These are phyloP conservation scores for Drosophila persimilis DNA, from an alignment of 1,140 invertebrate species.

Conservation along the genomic window DNA sequence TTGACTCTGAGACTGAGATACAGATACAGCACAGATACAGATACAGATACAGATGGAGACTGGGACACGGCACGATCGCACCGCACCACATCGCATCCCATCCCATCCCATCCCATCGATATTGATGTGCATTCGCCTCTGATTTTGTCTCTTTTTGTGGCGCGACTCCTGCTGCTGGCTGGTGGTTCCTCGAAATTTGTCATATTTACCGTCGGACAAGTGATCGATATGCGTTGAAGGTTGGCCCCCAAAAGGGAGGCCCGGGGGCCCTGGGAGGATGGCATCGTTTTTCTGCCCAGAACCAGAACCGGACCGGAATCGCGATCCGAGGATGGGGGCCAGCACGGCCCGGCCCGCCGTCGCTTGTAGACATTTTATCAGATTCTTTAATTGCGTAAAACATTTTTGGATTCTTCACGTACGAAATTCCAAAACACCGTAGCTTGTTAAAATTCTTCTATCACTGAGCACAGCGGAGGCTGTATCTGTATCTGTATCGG, in stretches of 20 bases:
- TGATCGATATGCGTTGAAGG: conserved; percentile 69
- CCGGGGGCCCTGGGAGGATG: background rate
- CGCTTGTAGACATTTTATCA: conserved; percentile 80
- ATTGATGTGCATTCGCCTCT: conserved; percentile 72
- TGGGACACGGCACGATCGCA: background rate
- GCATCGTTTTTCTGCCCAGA: conserved; percentile 30
- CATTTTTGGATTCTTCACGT: conserved; percentile 82
- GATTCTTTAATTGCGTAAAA: conserved; percentile 82
- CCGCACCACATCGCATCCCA: conserved; percentile 14
- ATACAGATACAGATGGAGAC: conserved; percentile 10
- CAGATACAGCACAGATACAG: conserved; percentile 34
- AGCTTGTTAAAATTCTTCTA: conserved; percentile 82
- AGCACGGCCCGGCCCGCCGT: conserved; percentile 28
- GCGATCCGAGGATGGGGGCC: background rate
- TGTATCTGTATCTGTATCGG: background rate
- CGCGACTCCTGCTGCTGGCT: background rate
- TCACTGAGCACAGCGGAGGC: conserved; percentile 45
- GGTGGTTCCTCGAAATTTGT: conserved; percentile 66
- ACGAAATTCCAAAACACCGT: conserved; percentile 79
- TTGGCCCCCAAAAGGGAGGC: conserved; percentile 21
- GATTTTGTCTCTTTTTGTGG: conserved; percentile 58
- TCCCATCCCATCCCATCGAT: conserved; percentile 48
- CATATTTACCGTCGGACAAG: conserved; percentile 72
- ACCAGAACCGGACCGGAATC: conserved; percentile 14
- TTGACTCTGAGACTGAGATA: conserved; percentile 14